Conservation (phyloP, 2,797 vertebrate genomes). For the Dromococcyx pavoninus region DNA sequence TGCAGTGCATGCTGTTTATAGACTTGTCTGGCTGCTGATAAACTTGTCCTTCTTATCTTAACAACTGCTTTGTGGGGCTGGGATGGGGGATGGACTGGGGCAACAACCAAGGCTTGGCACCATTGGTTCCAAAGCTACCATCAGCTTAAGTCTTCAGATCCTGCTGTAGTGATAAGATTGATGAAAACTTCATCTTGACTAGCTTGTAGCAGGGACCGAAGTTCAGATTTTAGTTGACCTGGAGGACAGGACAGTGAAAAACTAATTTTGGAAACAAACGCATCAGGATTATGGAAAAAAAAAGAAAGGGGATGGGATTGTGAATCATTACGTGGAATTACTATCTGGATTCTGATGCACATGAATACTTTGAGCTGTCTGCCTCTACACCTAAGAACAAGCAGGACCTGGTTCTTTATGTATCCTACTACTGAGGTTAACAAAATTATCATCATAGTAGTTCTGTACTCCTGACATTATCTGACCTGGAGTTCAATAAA, state of each 20-base stretch:
- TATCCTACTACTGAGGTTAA: not conserved
- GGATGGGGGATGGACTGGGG: no score
- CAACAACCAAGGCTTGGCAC: no score
- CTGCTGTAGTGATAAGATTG: not conserved
- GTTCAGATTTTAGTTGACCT: not conserved
- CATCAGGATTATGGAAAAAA: not conserved
- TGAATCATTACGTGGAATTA: not conserved
- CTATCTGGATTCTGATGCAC: not conserved
- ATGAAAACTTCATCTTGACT: not conserved
- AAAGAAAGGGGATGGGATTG: not conserved
- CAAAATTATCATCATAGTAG: not conserved
- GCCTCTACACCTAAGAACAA: not conserved
- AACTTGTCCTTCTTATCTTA: not conserved
- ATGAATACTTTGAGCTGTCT: not conserved
- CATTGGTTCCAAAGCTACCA: not conserved
- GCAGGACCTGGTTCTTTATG: not conserved
- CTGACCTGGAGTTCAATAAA: not conserved
- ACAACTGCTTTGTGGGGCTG: not conserved
- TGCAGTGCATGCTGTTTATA: fast-evolving
- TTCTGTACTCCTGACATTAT: not conserved
- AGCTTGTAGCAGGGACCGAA: not conserved
- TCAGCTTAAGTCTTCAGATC: not conserved
- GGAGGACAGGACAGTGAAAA: not conserved
- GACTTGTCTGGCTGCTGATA: not conserved
- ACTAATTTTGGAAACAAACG: not conserved